A percentile compares a stretch with the other conserved stretches of the same genome.
phyloP scores from a whole-genome alignment of 2,888 invertebrate species.

The Pecten maximus region DNA sequence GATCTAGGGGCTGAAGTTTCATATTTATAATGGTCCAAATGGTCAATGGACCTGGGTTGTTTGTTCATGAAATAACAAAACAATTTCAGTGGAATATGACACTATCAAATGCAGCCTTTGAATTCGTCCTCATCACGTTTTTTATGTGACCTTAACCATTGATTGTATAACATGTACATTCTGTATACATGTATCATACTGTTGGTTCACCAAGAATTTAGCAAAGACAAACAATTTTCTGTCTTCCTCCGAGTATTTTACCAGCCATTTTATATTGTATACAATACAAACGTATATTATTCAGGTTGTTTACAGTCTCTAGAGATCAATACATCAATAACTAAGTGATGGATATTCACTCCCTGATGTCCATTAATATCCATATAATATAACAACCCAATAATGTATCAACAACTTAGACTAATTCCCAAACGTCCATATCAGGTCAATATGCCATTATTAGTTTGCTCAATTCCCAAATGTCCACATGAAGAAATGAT shows the following conservation, averaged over 20 bases:
- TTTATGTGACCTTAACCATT: no score
- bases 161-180: no score
- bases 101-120: no score
- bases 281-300: neutral
- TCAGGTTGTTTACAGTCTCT: neutral
- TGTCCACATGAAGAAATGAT: neutral
- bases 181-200: no score
- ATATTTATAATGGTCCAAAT: no score
- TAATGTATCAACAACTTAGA: neutral
- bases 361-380: neutral
- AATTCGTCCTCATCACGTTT: no score
- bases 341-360: neutral
- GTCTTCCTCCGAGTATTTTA: neutral
- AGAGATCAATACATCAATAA: neutral
- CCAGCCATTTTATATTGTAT: neutral
- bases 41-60: no score
- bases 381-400: neutral
- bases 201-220: no score
- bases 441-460: slow-evolving; percentile 5
- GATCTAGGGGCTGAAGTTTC: no score
- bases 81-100: no score
- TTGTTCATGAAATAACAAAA: no score
- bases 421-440: slow-evolving; percentile 3
- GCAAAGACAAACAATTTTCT: no score
- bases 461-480: neutral